A percentile compares a stretch with the other conserved stretches of the same genome.
These are phyloP conservation scores for Echinometra lucunter DNA, from an alignment of 53 echinoderm and acorn worm species.

Conservation along the genomic window DNA sequence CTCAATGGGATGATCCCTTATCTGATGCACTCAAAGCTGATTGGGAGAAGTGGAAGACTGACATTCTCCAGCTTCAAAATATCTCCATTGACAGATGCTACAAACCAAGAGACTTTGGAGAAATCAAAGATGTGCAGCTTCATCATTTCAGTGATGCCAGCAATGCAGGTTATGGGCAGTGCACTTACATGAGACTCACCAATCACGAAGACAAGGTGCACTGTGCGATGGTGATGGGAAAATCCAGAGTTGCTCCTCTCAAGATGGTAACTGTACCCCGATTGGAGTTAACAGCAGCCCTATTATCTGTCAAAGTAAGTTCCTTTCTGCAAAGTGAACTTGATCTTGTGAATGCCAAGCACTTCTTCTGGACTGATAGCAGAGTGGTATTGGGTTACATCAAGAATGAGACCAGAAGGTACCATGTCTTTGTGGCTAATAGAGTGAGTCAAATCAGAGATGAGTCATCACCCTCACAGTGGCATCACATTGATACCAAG, in stretches of 20 bases:
- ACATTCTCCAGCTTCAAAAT: neutral
- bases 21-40: neutral
- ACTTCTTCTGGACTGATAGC: too few species aligned
- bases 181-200: neutral
- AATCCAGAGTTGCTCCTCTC: neutral
- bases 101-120: neutral
- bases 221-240: neutral
- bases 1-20: neutral
- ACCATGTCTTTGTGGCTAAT: too few species aligned
- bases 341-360: neutral
- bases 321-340: neutral
- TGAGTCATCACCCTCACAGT: neutral
- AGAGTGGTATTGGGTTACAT: too few species aligned
- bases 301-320: neutral
- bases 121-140: neutral
- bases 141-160: neutral
- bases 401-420: too few species aligned
- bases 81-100: neutral
- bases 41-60: neutral
- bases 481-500: too few species aligned
- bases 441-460: neutral
- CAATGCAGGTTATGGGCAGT: too few species aligned
- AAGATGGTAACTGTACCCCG: neutral
- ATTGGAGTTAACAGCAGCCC: neutral
- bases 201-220: neutral